Conservation (phyloP, 2,797 vertebrate species). For the Oreonectes daqikongensis region DNA sequence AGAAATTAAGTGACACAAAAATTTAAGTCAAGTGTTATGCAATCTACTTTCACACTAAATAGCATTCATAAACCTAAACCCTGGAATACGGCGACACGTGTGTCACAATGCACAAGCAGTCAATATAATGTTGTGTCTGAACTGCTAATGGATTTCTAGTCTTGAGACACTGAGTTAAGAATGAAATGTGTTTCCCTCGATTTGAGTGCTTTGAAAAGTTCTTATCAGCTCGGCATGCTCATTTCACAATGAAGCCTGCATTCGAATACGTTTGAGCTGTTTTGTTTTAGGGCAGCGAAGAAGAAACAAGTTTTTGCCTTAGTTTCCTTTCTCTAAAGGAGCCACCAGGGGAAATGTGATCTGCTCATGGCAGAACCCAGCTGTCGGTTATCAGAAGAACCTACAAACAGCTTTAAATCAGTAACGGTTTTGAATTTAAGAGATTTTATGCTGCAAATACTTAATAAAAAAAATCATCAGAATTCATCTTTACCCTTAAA, state of each 20-base stretch:
- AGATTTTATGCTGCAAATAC: neutral
- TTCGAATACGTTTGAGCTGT: constrained; percentile 27
- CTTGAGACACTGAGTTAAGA: constrained; percentile 1
- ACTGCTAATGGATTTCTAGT: constrained; percentile 17
- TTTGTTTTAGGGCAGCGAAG: constrained; percentile 35
- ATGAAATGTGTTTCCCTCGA: constrained; percentile 43
- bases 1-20: neutral
- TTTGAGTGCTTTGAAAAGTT: constrained; percentile 29
- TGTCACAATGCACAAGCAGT: constrained; percentile 14
- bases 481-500: neutral
- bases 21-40: no score
- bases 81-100: constrained; percentile 10
- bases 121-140: constrained; percentile 2
- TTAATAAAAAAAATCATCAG: neutral
- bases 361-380: neutral
- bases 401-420: constrained; percentile 11
- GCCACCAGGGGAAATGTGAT: neutral
- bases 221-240: constrained; percentile 5
- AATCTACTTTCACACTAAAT: no score
- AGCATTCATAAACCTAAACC: neutral
- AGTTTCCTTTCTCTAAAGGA: constrained; percentile 27
- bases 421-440: neutral
- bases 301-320: no score
- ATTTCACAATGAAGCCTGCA: constrained; percentile 33
- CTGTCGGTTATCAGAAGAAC: neutral